Evolutionary conservation across 2,888 invertebrate genomes (phyloP), one percentile per base, ranked within the genome.

Genomic region (Creontiades dilutus): DNA sequence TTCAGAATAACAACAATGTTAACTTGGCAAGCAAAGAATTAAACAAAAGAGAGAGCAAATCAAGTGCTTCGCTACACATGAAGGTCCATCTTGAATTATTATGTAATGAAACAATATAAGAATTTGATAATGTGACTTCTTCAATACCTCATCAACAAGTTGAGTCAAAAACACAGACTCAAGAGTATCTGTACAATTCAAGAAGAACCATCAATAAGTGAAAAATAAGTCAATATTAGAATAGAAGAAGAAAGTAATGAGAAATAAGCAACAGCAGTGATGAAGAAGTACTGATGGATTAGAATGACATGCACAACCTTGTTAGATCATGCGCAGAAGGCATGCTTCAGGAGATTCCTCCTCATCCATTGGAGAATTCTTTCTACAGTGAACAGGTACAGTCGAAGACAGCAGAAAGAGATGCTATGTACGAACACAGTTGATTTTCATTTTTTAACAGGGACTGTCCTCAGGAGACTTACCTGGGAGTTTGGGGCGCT

Each of bases 401-500:
- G 68, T 68, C 68, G 68, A 68, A 68, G 68, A 68, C 68, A 68
- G 68, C 52, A 52, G 11, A 52, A 68, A 68, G 68, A 68, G 23
- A 68, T 68, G 27, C 11, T n/a, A 61, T 61, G 61, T 19, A 68
- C 57, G 57, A 57, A 57, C n/a, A 57, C n/a, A 57, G 7, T 16
- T 12, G n/a, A 57, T 0, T 57, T 68, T 23, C 68, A 68, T 2
- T 23, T 52, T 52, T 16, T 7, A 23, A n/a, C n/a, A 23, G 68
- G 52, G 47, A 48, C 52, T 9, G 52, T 27, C 82, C 52, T 19
- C 46, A 52, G 16, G 47, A 13, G 52, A 27, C 92, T 91, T 92
- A 91, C 92, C 91, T 92, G 90, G 78, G 13, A 75, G 23, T 47
- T 89, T 91, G 85, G 87, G 91, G 76, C 89, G 86, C 85, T 92